These are phyloP conservation scores for Bombyx mandarina DNA, from an alignment of 1,140 invertebrate genomes.

Conservation along the genomic window DNA sequence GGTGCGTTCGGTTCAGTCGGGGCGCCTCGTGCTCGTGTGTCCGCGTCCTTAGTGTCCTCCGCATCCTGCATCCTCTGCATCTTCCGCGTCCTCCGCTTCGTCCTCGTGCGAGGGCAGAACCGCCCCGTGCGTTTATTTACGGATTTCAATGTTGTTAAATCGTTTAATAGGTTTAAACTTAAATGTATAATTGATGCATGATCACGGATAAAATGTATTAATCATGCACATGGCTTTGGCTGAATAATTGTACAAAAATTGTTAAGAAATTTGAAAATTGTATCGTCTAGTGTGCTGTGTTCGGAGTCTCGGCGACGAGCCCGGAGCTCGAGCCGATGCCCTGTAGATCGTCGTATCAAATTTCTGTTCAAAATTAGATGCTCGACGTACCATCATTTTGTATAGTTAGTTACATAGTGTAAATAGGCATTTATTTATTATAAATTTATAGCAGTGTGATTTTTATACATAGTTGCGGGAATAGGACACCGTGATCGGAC, in stretches of 20 bases:
- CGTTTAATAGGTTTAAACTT: conserved; percentile 68
- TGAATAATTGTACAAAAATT: conserved; percentile 65
- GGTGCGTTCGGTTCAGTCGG: conserved; percentile 19
- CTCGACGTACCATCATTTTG: conserved; percentile 68
- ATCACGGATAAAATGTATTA: conserved; percentile 53
- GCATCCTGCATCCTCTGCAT: conserved; percentile 32
- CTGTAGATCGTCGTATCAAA: conserved; percentile 52
- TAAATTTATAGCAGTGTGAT: conserved; percentile 68
- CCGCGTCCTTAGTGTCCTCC: conserved; percentile 12
- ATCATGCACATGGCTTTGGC: conserved; percentile 61
- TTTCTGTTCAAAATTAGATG: conserved; percentile 58
- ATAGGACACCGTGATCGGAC: conserved; percentile 43
- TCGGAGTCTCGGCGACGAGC: conserved; percentile 9
- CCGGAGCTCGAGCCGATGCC: conserved; percentile 16
- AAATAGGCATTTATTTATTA: conserved; percentile 72
- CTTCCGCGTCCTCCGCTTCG: conserved; percentile 52
- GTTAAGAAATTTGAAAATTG: conserved; percentile 52
- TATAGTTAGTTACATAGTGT: conserved; percentile 66
- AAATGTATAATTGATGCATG: conserved; percentile 63
- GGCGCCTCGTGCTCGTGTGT: conserved; percentile 12
- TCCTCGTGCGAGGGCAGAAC: conserved; percentile 42
- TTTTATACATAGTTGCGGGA: conserved; percentile 66
- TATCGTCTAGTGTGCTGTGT: conserved; percentile 39
- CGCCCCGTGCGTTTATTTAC: conserved; percentile 60
- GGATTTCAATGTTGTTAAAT: conserved; percentile 68